phyloP scores from a whole-genome alignment of 2,797 vertebrate species.

The Valencia hispanica region DNA sequence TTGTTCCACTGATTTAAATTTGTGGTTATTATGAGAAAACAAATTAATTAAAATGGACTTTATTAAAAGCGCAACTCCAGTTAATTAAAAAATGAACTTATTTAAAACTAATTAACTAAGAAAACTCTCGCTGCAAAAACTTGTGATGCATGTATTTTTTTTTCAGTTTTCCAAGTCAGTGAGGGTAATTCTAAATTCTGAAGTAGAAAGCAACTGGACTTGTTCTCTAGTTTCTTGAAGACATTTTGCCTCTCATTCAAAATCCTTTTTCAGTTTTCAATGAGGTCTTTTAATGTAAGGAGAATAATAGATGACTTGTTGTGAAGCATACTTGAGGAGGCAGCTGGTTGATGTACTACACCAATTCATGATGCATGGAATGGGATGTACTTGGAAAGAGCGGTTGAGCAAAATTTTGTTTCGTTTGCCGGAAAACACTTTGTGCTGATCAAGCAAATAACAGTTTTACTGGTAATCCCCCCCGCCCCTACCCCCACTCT shows the following conservation, averaged over 20 bases:
- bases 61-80: not conserved
- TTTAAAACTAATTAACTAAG: not conserved
- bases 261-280: not conserved
- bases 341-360: not conserved
- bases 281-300: not conserved
- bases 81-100: not conserved
- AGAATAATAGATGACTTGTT: not conserved
- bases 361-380: not conserved
- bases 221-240: not conserved
- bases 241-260: too few species aligned
- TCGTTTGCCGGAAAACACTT: not conserved
- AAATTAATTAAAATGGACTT: not conserved
- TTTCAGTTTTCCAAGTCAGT: not conserved
- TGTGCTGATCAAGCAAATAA: not conserved
- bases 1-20: not conserved
- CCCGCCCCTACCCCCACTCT: too few species aligned
- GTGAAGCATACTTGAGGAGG: not conserved
- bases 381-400: not conserved
- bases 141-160: not conserved
- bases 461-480: not conserved
- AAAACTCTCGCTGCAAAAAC: not conserved
- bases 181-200: not conserved
- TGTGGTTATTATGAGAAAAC: not conserved
- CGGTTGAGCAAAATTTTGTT: not conserved
- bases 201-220: not conserved